Base-by-base conservation (phyloP, 2,888 invertebrate species). In the Plusia festucae region DNA sequence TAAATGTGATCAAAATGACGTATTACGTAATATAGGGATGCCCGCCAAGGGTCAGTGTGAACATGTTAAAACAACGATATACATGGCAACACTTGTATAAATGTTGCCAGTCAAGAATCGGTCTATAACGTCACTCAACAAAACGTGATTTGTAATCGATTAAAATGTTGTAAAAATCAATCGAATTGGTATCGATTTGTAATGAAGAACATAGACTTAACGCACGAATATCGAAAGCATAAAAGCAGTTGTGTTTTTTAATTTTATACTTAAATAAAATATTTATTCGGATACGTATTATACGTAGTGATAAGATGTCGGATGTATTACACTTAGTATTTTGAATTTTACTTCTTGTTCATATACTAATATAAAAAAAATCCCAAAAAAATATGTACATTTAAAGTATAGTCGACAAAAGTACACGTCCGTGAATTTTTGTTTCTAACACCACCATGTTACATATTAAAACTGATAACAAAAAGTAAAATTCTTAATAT, bases 191-290 rank as follows among this genome's bases (percentile, higher is more conserved):
- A 79, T 79, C 83, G 82, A 73, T 73, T 68, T 68, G 71, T 74
- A 71, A 83, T 71, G 54, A 69, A 69, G 71, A 77, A 73, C 66
- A 73, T 75, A 83, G 82, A 81, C 73, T 80, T 84, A 72, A 85
- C 87, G 87, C 89, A 90, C 89, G 85, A 90, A 88, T 84, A 82
- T 86, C 88, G 89, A 86, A 91, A 89, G 90, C 91, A 90, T 89
- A 89, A 89, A 89, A 83, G 82, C 86, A 88, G 90, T 91, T 92
- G 91, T 91, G 88, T 91, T 91, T 93, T 92, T 93, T 91, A 92
- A 92, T 93, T 94, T 93, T 93, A 93, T 94, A 93, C 92, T 91
- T 92, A 91, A 90, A 89, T 79, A 77, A 82, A 88, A 90, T 93
- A 93, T 93, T 92, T 92, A 93, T 93, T 93, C 88, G 87, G 79